Evolutionary conservation across 30 jellyfish, hydroid and myxozoan genomes (phyloP), one percentile per base, ranked within the genome.

Genomic region (Mastigias papua): DNA sequence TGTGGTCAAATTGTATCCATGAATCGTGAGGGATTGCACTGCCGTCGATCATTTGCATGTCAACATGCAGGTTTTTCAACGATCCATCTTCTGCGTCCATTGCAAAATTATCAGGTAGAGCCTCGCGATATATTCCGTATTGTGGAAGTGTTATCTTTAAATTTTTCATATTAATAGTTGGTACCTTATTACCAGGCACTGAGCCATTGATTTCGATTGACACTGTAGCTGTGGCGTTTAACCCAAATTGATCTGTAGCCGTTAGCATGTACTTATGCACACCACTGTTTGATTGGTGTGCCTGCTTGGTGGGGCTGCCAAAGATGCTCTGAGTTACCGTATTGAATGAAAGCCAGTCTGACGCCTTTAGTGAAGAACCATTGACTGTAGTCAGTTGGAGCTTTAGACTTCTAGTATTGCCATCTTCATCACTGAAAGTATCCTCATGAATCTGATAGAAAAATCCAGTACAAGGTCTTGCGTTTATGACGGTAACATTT

Each of bases 191-290:
- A 0, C 82, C 76, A 16, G 92, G 89, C 17, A 92, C 87, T 2
- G 91, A 54, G 9, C 97, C 96, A 25, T 65, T 19, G 16, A 96
- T 61, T 32, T 58, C 80, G 57, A 96, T 76, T 22, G 73, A 31
- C 34, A 96, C 81, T 20, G 82, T 90, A 29, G 90, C 62, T 21
- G 86, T 50, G 26, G 97, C 31, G 15, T 69, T 80, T 13, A 84
- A 91, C 35, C 98, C 98, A 30, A 81, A 42, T 11, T 69, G 69
- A 31, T 82, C 93, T 19, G 96, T 90, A 0, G 99, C 99, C 60
- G 88, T 91, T 15, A 96, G 66, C 31, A 37, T 81, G 86, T 73
- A 96, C 13, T 54, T 68, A 50, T 82, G 82, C 16, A 84, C 95
- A 22, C 85, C 84, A 34, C 68, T 70, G 34, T 83, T 82, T 9